These are phyloP conservation scores for Drosophila gunungcola DNA, from an alignment of 1,140 invertebrate species.

Conservation along the genomic window DNA sequence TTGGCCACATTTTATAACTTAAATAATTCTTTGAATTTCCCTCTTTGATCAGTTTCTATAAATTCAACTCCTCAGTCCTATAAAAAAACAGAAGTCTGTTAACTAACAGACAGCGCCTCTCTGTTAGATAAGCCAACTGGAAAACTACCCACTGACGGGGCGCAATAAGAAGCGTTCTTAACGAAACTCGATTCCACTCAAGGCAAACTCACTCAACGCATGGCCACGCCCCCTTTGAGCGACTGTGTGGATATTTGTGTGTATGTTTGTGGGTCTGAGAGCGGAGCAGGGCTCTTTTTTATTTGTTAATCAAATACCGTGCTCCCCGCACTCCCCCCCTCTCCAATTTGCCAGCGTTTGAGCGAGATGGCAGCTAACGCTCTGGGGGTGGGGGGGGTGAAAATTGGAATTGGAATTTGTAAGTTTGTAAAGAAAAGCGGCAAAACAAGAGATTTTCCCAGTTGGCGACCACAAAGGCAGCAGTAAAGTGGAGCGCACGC, in stretches of 20 bases:
- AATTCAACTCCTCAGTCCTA: not conserved
- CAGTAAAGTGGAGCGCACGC: slow-evolving; percentile 67
- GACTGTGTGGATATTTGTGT: not conserved
- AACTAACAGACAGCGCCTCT: not conserved
- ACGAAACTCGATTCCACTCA: slow-evolving; percentile 40
- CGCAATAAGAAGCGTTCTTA: slow-evolving; percentile 32
- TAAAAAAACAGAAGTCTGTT: slow-evolving; percentile 28
- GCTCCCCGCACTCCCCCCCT: slow-evolving; percentile 56
- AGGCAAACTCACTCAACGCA: slow-evolving; percentile 22
- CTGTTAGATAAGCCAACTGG: slow-evolving; percentile 34
- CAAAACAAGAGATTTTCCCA: slow-evolving; percentile 55
- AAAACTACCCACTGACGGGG: slow-evolving; percentile 26
- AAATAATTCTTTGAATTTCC: not conserved
- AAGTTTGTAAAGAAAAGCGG: slow-evolving; percentile 39
- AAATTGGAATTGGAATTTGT: slow-evolving; percentile 36
- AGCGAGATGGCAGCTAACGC: slow-evolving; percentile 33
- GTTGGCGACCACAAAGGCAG: slow-evolving; percentile 52
- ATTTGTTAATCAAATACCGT: slow-evolving; percentile 76
- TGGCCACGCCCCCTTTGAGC: slow-evolving; percentile 22
- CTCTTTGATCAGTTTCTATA: slow-evolving; percentile 4
- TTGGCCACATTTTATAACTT: no score
- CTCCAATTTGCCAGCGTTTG: slow-evolving; percentile 9
- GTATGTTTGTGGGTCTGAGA: slow-evolving; percentile 22
- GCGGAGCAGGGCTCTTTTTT: slow-evolving; percentile 64
- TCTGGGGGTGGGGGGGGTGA: slow-evolving; percentile 8